These are phyloP conservation scores for Cactoblastis cactorum DNA, from an alignment of 2,888 invertebrate species.

Conservation along the genomic window DNA sequence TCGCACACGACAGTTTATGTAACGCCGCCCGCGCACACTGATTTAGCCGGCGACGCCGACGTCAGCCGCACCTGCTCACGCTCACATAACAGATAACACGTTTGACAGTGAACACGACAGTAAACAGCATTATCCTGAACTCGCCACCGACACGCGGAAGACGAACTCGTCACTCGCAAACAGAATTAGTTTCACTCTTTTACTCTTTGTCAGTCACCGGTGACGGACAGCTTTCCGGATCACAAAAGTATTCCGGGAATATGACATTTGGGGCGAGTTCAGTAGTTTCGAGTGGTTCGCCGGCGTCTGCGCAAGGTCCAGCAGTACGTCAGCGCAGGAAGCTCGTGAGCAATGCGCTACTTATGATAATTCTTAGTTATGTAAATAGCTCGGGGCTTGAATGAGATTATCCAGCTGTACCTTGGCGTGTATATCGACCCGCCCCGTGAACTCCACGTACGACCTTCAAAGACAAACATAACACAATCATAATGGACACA, in stretches of 20 bases:
- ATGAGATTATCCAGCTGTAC: slow-evolving; percentile 70
- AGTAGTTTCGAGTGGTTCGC: slow-evolving; percentile 27
- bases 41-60: slow-evolving; percentile 52
- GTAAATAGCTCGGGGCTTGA: slow-evolving; percentile 72
- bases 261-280: slow-evolving; percentile 26
- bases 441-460: slow-evolving; percentile 61
- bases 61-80: slow-evolving; percentile 65
- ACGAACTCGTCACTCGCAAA: slow-evolving; percentile 24
- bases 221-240: slow-evolving; percentile 44
- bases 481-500: slow-evolving; percentile 47
- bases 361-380: slow-evolving; percentile 60
- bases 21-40: slow-evolving; percentile 64
- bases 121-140: slow-evolving; percentile 49
- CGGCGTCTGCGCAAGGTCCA: slow-evolving; percentile 47
- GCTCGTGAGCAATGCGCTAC: slow-evolving; percentile 62
- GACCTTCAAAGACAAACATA: slow-evolving; percentile 68
- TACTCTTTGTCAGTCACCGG: slow-evolving; percentile 31
- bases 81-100: slow-evolving; percentile 73
- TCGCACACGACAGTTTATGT: slow-evolving; percentile 63
- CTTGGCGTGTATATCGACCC: slow-evolving; percentile 75
- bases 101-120: slow-evolving; percentile 70
- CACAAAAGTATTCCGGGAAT: slow-evolving; percentile 55
- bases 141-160: slow-evolving; percentile 24
- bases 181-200: slow-evolving; percentile 24
- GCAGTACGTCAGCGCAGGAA: slow-evolving; percentile 57